A percentile compares a stretch with the other conserved stretches of the same genome.
Conservation (phyloP, 2,797 vertebrate species). For the Micrastur ruficollis region DNA sequence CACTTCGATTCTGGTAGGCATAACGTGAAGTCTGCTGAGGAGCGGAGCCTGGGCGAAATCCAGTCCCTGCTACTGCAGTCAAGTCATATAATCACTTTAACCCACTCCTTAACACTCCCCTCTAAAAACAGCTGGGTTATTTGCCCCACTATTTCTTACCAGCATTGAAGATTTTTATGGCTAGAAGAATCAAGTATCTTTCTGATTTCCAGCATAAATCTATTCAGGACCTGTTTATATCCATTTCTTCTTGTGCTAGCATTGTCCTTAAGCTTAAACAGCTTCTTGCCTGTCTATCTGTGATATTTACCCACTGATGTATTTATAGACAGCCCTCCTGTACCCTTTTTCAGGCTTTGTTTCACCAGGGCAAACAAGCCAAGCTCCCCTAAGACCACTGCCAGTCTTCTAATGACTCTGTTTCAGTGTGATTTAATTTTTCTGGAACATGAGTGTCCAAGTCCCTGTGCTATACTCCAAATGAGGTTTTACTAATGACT, state of each 20-base stretch:
- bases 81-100: background rate
- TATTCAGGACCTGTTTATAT: background rate
- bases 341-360: slow-evolving; percentile 11
- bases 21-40: background rate
- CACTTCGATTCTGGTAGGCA: background rate
- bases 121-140: background rate
- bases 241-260: background rate
- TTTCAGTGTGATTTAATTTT: background rate
- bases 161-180: background rate
- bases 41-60: rapidly evolving
- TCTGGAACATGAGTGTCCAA: background rate
- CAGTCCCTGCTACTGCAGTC: background rate
- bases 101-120: background rate
- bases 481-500: background rate
- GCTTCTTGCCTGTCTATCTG: background rate
- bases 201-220: background rate
- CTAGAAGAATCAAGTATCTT: background rate
- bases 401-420: background rate
- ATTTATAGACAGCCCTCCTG: slow-evolving; percentile 6
- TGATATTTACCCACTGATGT: slow-evolving; percentile 22
- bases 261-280: background rate
- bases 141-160: background rate
- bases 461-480: background rate
- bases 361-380: slow-evolving; percentile 16
- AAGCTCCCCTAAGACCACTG: background rate